Percentiles rank a stretch among this genome's conserved stretches.
phyloP scores from a whole-genome alignment of 2,888 invertebrate species.

The Pammene aurita region DNA sequence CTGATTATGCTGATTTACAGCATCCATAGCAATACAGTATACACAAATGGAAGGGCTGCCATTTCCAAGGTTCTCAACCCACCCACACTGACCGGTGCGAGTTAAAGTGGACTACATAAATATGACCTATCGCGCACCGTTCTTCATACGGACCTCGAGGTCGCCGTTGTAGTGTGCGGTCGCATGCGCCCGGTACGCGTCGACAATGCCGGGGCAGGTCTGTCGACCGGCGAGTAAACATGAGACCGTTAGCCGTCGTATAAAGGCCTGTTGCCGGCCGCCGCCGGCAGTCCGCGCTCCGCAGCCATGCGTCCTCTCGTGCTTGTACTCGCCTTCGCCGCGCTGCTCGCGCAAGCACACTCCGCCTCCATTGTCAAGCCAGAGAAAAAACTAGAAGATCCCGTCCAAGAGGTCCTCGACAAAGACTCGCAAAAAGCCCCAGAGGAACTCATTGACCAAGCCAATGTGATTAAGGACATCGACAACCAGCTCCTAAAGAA shows the following conservation, averaged over 20 bases:
- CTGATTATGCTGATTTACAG: slow-evolving; percentile 22
- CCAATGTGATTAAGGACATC: slow-evolving; percentile 56
- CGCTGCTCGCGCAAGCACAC: slow-evolving; percentile 62
- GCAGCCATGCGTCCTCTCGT: slow-evolving; percentile 72
- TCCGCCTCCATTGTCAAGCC: slow-evolving; percentile 63
- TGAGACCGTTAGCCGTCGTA: slow-evolving; percentile 73
- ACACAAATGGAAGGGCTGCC: slow-evolving; percentile 50
- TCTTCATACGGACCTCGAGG: background rate
- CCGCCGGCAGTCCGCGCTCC: slow-evolving; percentile 60
- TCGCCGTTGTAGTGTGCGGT: background rate
- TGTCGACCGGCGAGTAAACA: slow-evolving; percentile 64
- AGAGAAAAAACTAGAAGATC: slow-evolving; percentile 52
- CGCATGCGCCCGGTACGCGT: background rate
- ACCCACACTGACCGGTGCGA: background rate
- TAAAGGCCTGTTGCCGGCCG: slow-evolving; percentile 64
- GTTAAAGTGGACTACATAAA: background rate
- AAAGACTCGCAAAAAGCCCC: slow-evolving; percentile 54
- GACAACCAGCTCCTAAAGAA: slow-evolving; percentile 60
- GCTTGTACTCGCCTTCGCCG: slow-evolving; percentile 62
- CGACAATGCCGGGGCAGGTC: slow-evolving; percentile 56
- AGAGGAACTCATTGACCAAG: slow-evolving; percentile 57
- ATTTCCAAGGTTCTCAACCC: background rate
- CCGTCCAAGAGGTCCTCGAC: slow-evolving; percentile 50
- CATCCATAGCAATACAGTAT: slow-evolving; percentile 42
- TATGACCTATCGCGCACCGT: background rate